phyloP scores from a whole-genome alignment of 2,888 invertebrate species.

The Amitus sp. region DNA sequence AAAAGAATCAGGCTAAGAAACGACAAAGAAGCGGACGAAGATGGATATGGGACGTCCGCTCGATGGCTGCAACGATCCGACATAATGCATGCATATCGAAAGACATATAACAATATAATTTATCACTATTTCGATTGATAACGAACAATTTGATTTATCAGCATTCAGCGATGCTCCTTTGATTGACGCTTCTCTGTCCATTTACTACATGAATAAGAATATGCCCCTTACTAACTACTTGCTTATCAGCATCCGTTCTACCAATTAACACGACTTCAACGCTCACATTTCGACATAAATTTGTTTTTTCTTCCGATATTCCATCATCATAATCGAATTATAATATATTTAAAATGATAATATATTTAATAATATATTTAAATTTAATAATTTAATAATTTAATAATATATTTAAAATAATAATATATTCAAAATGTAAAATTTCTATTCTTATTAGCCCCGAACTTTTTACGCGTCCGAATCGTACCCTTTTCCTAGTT shows the following conservation, averaged over 20 bases:
- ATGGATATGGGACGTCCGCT: conserved; percentile 36
- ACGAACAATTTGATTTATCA: conserved; percentile 62
- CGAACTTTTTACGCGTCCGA: no score
- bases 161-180: conserved; percentile 44
- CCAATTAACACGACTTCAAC: conserved; percentile 43
- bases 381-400: no score
- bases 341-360: no score
- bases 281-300: not conserved
- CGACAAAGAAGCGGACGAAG: conserved; percentile 30
- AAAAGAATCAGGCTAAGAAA: not conserved
- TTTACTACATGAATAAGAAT: conserved; percentile 49
- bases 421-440: no score
- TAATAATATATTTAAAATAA: no score
- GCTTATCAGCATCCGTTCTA: conserved; percentile 45
- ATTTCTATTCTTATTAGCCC: no score
- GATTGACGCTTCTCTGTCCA: conserved; percentile 38
- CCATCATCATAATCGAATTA: no score
- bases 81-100: conserved; percentile 12
- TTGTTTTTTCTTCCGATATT: no score
- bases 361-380: no score
- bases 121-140: conserved; percentile 62
- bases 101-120: conserved; percentile 55
- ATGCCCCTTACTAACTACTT: conserved; percentile 47
- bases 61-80: conserved; percentile 6
- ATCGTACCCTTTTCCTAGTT: no score